phyloP scores from a whole-genome alignment of 2,888 invertebrate genomes.

The Coremacera marginata region DNA sequence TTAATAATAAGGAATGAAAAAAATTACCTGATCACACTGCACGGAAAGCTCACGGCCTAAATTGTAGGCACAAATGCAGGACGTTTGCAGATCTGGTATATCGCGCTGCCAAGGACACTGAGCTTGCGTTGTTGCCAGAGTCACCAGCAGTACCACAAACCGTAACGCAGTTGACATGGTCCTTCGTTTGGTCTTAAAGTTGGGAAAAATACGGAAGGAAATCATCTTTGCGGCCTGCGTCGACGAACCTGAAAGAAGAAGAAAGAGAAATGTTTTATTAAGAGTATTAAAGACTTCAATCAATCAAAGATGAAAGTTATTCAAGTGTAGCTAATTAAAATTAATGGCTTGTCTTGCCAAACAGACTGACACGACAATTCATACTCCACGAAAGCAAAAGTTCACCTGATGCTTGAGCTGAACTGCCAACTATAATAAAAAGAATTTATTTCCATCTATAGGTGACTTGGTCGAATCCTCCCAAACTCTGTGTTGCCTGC shows the following conservation, averaged over 20 bases:
- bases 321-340: too few relatives aligned
- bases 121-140: conserved; percentile 62
- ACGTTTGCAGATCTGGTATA: conserved; percentile 80
- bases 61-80: conserved; percentile 91
- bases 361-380: neutral
- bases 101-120: conserved; percentile 90
- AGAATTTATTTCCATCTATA: neutral
- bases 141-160: conserved; percentile 42
- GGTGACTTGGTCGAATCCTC: neutral
- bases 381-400: neutral
- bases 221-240: conserved; percentile 57
- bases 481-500: neutral
- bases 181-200: conserved; percentile 45
- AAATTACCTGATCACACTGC: conserved; percentile 84
- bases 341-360: too few relatives aligned
- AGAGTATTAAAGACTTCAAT: neutral
- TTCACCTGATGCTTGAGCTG: neutral
- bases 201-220: conserved; percentile 38
- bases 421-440: neutral
- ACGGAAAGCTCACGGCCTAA: conserved; percentile 87
- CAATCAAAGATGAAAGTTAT: too few relatives aligned
- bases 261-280: neutral
- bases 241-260: conserved; percentile 29
- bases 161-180: conserved; percentile 40
- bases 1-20: neutral